phyloP scores from a whole-genome alignment of 2,113 vertebrate genomes.

The Brachionichthys hirsutus region DNA sequence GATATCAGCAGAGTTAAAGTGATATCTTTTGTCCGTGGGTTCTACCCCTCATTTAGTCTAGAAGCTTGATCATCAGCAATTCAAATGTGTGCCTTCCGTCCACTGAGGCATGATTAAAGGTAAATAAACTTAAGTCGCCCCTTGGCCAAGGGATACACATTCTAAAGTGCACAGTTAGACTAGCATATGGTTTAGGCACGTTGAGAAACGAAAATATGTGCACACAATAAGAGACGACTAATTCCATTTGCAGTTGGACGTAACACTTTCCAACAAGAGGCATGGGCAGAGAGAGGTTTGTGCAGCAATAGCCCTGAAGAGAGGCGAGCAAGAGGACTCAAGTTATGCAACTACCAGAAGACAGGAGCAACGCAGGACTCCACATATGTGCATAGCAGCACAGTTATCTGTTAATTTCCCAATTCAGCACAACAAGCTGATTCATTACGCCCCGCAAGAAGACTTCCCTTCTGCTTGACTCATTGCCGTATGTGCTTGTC shows the following conservation, averaged over 20 bases:
- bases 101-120: constrained; percentile 57
- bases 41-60: constrained; percentile 10
- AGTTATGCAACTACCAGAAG: constrained; percentile 67
- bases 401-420: constrained; percentile 58
- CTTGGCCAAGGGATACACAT: constrained; percentile 48
- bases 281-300: constrained; percentile 43
- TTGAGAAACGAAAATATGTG: constrained; percentile 54
- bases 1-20: constrained; percentile 15
- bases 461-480: constrained; percentile 44
- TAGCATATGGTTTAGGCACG: constrained; percentile 64
- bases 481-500: constrained; percentile 42
- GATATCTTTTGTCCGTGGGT: background rate
- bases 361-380: constrained; percentile 48
- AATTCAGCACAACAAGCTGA: constrained; percentile 43
- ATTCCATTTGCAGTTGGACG: constrained; percentile 67
- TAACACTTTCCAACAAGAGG: constrained; percentile 57
- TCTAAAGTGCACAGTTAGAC: constrained; percentile 47
- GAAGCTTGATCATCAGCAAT: constrained; percentile 40
- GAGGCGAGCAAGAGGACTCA: constrained; percentile 51
- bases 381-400: constrained; percentile 58
- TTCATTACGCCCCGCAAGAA: constrained; percentile 27
- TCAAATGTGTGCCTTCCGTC: constrained; percentile 38
- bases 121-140: constrained; percentile 63
- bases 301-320: constrained; percentile 53
- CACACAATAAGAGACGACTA: constrained; percentile 51